These are phyloP conservation scores for Daphoenositta chrysoptera DNA, from an alignment of 2,113 vertebrate genomes.

Conservation along the genomic window DNA sequence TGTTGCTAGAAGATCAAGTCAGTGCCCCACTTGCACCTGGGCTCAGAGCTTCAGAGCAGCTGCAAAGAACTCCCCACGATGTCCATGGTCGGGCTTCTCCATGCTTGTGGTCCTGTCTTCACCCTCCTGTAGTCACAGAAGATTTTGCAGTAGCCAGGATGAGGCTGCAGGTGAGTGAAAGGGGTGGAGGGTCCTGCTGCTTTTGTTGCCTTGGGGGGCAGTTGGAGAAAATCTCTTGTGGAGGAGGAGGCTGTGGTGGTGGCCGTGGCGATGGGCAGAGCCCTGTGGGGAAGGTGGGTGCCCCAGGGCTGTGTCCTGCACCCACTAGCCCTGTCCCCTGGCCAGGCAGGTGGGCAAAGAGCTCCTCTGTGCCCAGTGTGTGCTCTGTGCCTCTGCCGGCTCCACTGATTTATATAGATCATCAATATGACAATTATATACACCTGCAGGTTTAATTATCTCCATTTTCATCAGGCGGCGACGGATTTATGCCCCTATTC, in stretches of 20 bases:
- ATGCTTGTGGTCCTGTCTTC: not conserved
- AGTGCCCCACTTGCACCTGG: not conserved
- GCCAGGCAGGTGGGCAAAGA: not conserved
- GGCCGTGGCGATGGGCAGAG: not conserved
- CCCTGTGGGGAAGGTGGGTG: not conserved
- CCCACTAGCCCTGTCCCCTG: not conserved
- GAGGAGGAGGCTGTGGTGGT: not conserved
- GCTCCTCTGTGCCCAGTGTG: not conserved
- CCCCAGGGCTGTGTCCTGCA: not conserved
- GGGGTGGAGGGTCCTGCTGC: not conserved
- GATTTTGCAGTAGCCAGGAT: not conserved
- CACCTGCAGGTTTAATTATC: slow-evolving; percentile 75
- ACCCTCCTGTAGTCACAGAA: not conserved
- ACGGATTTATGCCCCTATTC: slow-evolving; percentile 68
- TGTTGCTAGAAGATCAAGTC: not conserved
- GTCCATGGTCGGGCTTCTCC: fast-evolving
- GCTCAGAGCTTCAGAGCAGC: not conserved
- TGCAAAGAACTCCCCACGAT: not conserved
- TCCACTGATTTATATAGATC: slow-evolving; percentile 65
- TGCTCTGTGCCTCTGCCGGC: slow-evolving; percentile 32
- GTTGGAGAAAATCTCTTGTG: not conserved
- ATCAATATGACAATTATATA: slow-evolving; percentile 71
- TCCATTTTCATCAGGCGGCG: slow-evolving; percentile 57
- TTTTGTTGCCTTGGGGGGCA: not conserved
- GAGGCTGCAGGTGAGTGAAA: not conserved